Percentiles rank a stretch among this genome's conserved stretches.
Conservation (phyloP, 2,113 vertebrate species). For the Myrmecobius fasciatus region DNA sequence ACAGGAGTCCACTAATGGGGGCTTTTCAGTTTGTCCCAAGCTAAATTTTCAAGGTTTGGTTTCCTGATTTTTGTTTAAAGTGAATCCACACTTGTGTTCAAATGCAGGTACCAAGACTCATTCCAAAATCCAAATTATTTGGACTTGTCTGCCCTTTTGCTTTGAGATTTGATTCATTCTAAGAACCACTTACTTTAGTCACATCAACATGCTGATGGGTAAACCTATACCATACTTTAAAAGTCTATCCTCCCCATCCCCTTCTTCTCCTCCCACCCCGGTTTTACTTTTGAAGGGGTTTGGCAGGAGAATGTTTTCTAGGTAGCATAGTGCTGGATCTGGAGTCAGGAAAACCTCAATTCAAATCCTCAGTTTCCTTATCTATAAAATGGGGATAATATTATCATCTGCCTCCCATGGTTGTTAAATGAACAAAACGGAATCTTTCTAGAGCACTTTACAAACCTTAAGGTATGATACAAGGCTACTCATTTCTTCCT, state of each 20-base stretch:
- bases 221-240: not conserved
- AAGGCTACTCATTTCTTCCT: not conserved
- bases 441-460: not conserved
- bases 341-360: not conserved
- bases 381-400: not conserved
- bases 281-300: constrained; percentile 39
- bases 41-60: not conserved
- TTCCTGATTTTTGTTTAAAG: not conserved
- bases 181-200: constrained; percentile 1
- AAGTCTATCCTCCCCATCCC: not conserved
- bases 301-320: not conserved
- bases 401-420: not conserved
- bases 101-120: constrained; percentile 21
- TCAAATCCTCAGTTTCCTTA: not conserved
- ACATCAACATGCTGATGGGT: not conserved
- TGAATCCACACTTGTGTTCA: constrained; percentile 13
- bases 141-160: not conserved
- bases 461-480: not conserved
- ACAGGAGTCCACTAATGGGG: constrained; percentile 9
- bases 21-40: not conserved
- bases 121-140: constrained; percentile 34
- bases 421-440: not conserved
- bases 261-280: not conserved
- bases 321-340: not conserved
- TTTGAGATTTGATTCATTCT: not conserved